A percentile compares a stretch with the other conserved stretches of the same genome.
Conservation (phyloP, 1,140 invertebrate genomes). For the Myzus persicae region DNA sequence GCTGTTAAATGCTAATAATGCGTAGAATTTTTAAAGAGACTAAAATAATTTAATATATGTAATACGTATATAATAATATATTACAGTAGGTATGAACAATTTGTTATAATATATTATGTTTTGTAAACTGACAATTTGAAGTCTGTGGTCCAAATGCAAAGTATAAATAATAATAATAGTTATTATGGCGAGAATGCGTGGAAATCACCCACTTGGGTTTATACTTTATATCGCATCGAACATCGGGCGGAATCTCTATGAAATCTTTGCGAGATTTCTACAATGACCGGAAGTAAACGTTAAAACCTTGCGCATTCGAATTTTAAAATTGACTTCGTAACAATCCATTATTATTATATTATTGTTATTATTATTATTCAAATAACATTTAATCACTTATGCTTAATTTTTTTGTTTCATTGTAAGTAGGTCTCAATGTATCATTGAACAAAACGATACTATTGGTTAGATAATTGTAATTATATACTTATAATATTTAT, state of each 20-base stretch:
- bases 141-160: background rate
- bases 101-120: background rate
- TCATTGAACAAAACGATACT: background rate
- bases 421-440: background rate
- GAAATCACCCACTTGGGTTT: background rate
- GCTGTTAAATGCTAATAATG: background rate
- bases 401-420: background rate
- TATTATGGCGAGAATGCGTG: background rate
- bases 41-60: background rate
- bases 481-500: background rate
- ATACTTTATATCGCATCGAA: slow-evolving; percentile 1
- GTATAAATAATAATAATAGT: background rate
- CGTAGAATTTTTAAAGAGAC: background rate
- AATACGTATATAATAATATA: no score
- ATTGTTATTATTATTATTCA: background rate
- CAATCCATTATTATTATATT: background rate
- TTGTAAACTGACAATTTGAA: background rate
- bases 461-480: background rate
- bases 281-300: slow-evolving; percentile 7
- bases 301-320: background rate
- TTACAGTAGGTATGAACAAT: background rate
- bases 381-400: background rate
- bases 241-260: background rate
- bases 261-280: background rate
- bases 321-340: background rate